These are phyloP conservation scores for Nephrotoma appendiculata DNA, from an alignment of 2,888 invertebrate species.

Conservation along the genomic window DNA sequence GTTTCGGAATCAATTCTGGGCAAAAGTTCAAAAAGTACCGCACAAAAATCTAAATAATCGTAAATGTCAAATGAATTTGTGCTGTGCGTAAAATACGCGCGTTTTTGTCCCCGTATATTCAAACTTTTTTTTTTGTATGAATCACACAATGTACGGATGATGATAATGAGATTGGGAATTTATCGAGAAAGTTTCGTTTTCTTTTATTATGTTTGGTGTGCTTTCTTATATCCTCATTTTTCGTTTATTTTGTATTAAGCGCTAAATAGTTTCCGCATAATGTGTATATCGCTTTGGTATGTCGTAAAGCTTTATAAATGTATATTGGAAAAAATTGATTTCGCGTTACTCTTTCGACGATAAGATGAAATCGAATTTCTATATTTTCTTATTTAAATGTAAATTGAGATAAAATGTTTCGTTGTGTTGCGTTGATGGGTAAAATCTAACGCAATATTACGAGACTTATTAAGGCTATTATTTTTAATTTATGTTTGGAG, in stretches of 20 bases:
- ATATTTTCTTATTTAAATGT: not conserved
- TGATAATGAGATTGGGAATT: not conserved
- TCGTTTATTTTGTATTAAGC: not conserved
- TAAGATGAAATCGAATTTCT: not conserved
- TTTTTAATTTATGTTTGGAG: too few relatives aligned
- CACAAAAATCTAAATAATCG: not conserved
- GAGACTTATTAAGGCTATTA: too few relatives aligned
- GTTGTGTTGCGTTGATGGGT: too few relatives aligned
- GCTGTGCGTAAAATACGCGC: not conserved
- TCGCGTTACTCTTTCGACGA: not conserved
- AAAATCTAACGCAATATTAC: too few relatives aligned
- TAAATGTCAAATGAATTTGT: not conserved
- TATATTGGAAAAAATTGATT: not conserved
- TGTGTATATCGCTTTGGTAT: not conserved
- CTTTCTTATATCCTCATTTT: not conserved
- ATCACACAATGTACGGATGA: not conserved
- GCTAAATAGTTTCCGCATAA: not conserved
- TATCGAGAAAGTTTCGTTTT: not conserved
- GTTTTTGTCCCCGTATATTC: not conserved
- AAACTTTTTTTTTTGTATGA: not conserved
- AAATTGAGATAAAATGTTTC: not conserved
- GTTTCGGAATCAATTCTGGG: not conserved
- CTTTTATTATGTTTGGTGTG: too few relatives aligned
- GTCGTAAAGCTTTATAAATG: not conserved
- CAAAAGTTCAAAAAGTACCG: not conserved